Conservation (phyloP, 2,797 vertebrate species). For the Coranthus polyacanthus region DNA sequence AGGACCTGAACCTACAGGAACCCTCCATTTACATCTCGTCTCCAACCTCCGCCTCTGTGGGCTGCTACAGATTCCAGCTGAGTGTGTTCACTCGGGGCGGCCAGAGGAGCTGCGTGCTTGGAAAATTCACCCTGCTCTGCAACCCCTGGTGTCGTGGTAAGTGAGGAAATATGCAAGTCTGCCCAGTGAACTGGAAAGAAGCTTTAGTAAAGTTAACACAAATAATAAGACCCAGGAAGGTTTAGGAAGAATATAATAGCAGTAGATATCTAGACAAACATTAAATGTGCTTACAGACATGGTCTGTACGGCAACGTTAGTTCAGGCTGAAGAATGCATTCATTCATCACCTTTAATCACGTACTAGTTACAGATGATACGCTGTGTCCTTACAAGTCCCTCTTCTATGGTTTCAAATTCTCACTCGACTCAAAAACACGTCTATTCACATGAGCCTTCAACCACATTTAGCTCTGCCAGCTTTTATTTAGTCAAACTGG, state of each 20-base stretch:
- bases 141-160: constrained; percentile 85
- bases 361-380: too few species aligned
- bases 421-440: too few species aligned
- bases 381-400: too few species aligned
- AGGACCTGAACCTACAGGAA: constrained; percentile 16
- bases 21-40: constrained; percentile 69
- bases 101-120: background rate
- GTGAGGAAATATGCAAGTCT: constrained; percentile 38
- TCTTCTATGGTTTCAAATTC: too few species aligned
- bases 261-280: background rate
- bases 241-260: background rate
- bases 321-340: background rate
- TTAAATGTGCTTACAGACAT: background rate
- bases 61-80: constrained; percentile 75
- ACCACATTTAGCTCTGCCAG: too few species aligned
- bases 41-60: constrained; percentile 76
- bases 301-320: too few species aligned
- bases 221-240: too few species aligned
- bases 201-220: too few species aligned
- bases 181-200: too few species aligned
- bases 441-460: too few species aligned
- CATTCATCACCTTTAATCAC: background rate
- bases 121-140: constrained; percentile 79
- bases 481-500: too few species aligned
- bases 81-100: background rate